Evolutionary conservation across 2,113 vertebrate genomes (phyloP).

Genomic region (Trogon surrucura): DNA sequence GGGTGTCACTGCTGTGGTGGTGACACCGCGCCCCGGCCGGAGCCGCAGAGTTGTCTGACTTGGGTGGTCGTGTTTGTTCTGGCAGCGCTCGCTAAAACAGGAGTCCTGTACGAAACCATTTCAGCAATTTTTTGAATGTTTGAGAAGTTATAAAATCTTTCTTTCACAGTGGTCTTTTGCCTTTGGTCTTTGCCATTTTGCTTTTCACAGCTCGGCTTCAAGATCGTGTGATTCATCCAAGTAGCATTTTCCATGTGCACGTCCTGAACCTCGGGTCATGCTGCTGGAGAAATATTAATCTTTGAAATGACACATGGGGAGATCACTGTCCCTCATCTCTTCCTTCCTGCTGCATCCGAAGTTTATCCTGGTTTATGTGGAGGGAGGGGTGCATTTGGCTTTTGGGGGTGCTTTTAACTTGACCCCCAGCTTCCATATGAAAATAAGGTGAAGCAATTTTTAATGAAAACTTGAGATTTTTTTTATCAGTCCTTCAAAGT

Average conservation of each 20-base stretch:
- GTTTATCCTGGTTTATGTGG: neutral
- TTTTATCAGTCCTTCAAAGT: neutral
- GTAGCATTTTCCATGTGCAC: neutral
- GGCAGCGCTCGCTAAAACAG: neutral
- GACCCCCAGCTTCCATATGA: neutral
- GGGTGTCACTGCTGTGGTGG: neutral
- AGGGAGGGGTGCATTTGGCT: neutral
- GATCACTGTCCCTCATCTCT: neutral
- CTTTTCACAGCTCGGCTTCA: neutral
- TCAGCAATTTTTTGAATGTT: neutral
- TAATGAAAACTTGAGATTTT: neutral
- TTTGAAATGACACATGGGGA: neutral
- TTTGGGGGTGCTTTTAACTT: neutral
- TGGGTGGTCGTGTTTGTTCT: conserved; percentile 36
- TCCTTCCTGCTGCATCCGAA: neutral
- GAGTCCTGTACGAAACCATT: neutral
- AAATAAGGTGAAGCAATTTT: neutral
- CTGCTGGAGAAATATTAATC: neutral
- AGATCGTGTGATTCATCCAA: rapidly evolving
- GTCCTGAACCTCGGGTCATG: rapidly evolving
- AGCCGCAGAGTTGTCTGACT: neutral
- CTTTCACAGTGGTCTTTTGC: neutral
- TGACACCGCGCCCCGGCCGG: rapidly evolving
- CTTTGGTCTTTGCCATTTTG: neutral
- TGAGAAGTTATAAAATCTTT: neutral